Conservation (phyloP, 2,888 invertebrate genomes). For the Seira musarum region DNA sequence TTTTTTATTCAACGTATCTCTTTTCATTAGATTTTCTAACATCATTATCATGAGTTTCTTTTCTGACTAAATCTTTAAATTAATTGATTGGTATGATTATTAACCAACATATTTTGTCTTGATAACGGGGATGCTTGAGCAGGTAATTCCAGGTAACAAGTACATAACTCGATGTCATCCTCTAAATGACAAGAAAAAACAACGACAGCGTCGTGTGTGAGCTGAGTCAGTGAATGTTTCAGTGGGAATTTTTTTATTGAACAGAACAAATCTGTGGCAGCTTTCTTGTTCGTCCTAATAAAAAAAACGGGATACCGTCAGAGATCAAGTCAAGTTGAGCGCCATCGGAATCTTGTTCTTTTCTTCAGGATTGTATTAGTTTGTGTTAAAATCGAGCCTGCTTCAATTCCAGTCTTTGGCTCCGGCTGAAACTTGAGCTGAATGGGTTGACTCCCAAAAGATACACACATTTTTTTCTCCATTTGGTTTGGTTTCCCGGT, state of each 20-base stretch:
- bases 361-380: neutral
- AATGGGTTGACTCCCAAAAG: constrained; percentile 56
- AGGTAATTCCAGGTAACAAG: constrained; percentile 16
- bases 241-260: neutral
- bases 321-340: too few species aligned
- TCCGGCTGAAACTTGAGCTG: constrained; percentile 57
- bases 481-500: too few species aligned
- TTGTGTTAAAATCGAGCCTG: neutral
- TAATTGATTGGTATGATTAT: neutral
- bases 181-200: neutral
- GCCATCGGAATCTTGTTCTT: constrained; percentile 36
- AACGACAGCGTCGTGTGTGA: constrained; percentile 12
- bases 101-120: constrained; percentile 11
- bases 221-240: neutral
- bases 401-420: constrained; percentile 30
- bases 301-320: constrained; percentile 14
- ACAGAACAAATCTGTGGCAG: constrained; percentile 2
- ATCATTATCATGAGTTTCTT: neutral
- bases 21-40: neutral
- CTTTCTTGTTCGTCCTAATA: constrained; percentile 18
- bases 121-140: constrained; percentile 14
- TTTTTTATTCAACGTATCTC: neutral
- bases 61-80: neutral
- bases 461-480: neutral
- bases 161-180: constrained; percentile 8